Percentiles rank a stretch among this genome's conserved stretches.
phyloP scores from a whole-genome alignment of 2,888 invertebrate genomes.

The Aphidoletes aphidimyza region DNA sequence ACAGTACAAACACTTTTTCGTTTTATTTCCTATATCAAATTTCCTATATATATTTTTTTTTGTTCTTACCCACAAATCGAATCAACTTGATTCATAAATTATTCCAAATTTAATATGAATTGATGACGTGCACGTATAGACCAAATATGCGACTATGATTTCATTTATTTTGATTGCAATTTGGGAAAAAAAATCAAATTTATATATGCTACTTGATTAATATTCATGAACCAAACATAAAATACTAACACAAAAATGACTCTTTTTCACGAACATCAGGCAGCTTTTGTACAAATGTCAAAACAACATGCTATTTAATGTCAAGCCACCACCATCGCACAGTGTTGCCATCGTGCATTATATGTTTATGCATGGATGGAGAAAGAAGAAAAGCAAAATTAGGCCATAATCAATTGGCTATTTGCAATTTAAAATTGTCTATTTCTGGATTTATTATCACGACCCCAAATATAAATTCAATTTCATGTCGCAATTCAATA shows the following conservation, averaged over 20 bases:
- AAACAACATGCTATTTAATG: neutral
- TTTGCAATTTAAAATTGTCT: neutral
- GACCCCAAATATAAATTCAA: neutral
- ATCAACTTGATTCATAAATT: neutral
- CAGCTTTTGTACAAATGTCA: neutral
- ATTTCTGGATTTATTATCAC: neutral
- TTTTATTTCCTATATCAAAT: neutral
- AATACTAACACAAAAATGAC: constrained; percentile 37
- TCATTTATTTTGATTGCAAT: neutral
- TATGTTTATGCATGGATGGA: neutral
- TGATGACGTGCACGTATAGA: neutral
- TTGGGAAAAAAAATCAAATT: neutral
- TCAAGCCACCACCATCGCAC: neutral
- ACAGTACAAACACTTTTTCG: neutral
- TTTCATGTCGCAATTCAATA: neutral
- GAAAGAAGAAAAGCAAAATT: no score
- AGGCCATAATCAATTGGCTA: no score
- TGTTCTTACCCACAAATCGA: neutral
- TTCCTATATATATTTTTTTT: neutral
- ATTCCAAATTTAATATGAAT: neutral
- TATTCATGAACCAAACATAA: constrained; percentile 15
- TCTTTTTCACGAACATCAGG: neutral
- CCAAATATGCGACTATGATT: neutral
- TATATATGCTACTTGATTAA: neutral
- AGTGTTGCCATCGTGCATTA: constrained; percentile 19